Conservation (phyloP, 2,888 invertebrate species). For the Physocephala rufipes region DNA sequence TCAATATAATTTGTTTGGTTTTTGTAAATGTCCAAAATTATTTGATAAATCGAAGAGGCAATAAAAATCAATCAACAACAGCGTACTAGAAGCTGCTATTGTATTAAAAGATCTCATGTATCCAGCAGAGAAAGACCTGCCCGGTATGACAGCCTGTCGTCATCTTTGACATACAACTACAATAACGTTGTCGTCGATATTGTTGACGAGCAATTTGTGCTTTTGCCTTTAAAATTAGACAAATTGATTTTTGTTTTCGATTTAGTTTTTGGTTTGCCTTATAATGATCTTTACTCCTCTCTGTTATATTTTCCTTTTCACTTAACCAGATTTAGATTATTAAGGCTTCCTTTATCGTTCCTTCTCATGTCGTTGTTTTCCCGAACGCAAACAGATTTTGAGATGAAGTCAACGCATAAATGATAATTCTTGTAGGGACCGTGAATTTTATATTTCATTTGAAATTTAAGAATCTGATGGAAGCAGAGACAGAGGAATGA, state of each 20-base stretch:
- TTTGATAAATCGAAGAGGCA: conserved; percentile 36
- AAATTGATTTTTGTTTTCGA: conserved; percentile 42
- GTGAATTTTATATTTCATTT: not conserved
- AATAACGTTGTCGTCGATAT: conserved; percentile 24
- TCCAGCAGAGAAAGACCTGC: too few relatives aligned
- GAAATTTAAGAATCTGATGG: not conserved
- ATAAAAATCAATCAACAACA: conserved; percentile 46
- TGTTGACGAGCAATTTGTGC: conserved; percentile 36
- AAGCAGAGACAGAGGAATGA: not conserved
- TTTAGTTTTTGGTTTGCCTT: not conserved
- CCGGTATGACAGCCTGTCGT: too few relatives aligned
- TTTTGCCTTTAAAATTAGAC: conserved; percentile 34
- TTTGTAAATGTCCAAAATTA: not conserved
- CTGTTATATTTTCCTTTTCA: conserved; percentile 48
- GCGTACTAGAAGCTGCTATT: conserved; percentile 38
- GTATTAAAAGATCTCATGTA: not conserved
- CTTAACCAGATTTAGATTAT: not conserved
- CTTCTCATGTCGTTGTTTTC: not conserved
- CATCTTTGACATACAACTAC: too few relatives aligned
- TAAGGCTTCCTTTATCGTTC: not conserved
- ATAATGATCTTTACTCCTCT: conserved; percentile 18
- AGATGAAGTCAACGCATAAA: not conserved
- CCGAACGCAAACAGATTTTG: not conserved
- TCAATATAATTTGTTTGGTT: too few relatives aligned
- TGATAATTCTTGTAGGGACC: not conserved